These are phyloP conservation scores for Hozukius guyotensis DNA, from an alignment of 2,797 vertebrate genomes.

Conservation along the genomic window DNA sequence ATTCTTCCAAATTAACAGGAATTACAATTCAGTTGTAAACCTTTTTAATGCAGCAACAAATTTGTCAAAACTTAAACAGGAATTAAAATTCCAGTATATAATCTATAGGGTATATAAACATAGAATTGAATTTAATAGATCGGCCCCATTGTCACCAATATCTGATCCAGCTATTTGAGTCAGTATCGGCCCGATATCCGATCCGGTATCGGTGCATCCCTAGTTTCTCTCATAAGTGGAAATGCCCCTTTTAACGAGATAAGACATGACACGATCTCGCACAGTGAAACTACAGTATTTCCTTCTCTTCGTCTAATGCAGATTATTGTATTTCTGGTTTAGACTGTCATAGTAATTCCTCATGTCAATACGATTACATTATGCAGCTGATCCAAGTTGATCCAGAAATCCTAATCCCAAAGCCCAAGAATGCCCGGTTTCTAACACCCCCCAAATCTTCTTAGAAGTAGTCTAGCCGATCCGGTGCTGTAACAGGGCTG, in stretches of 20 bases:
- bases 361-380: slow-evolving; percentile 77
- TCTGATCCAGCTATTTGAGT: no score
- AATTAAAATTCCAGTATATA: no score
- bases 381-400: slow-evolving; percentile 77
- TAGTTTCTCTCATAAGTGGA: slow-evolving; percentile 1
- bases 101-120: no score
- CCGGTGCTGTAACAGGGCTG: slow-evolving; percentile 16
- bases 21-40: no score
- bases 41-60: no score
- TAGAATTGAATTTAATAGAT: no score
- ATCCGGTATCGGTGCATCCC: no score
- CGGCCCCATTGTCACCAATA: no score
- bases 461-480: slow-evolving; percentile 59
- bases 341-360: slow-evolving; percentile 66
- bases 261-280: slow-evolving; percentile 37
- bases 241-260: slow-evolving; percentile 58
- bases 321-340: slow-evolving; percentile 71
- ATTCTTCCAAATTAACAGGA: no score
- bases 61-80: no score
- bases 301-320: slow-evolving; percentile 53
- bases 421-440: slow-evolving; percentile 52
- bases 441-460: slow-evolving; percentile 70
- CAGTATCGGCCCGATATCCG: no score
- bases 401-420: slow-evolving; percentile 76
- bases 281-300: slow-evolving; percentile 37